Conservation (phyloP, 2,888 invertebrate species). For the Nyleta sp. region DNA sequence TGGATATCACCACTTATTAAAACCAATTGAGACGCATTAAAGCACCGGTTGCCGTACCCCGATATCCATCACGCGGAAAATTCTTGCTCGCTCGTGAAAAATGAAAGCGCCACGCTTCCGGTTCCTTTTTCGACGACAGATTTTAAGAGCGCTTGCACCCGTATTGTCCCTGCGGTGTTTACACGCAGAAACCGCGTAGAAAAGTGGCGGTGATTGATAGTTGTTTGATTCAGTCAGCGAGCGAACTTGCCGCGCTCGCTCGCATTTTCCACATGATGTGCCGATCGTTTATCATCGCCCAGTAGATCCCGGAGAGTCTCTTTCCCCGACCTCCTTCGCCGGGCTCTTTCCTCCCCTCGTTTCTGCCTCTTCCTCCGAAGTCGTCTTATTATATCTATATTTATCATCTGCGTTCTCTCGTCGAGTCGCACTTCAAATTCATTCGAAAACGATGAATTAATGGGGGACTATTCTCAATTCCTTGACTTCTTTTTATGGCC, state of each 20-base stretch:
- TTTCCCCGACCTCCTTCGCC: constrained; percentile 38
- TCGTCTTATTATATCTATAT: constrained; percentile 48
- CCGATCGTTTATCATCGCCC: constrained; percentile 76
- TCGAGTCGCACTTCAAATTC: constrained; percentile 35
- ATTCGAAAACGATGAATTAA: constrained; percentile 28
- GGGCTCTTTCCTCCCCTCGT: constrained; percentile 29
- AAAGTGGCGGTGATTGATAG: constrained; percentile 75
- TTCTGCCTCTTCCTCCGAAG: not conserved
- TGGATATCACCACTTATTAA: too few relatives aligned
- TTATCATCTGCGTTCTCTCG: constrained; percentile 29
- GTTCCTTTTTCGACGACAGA: constrained; percentile 48
- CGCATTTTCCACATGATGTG: constrained; percentile 78
- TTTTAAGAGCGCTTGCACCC: constrained; percentile 39
- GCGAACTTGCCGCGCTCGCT: constrained; percentile 70
- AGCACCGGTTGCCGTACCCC: too few relatives aligned
- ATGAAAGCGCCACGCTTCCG: constrained; percentile 4
- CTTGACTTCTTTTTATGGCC: too few relatives aligned
- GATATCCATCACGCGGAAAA: too few relatives aligned
- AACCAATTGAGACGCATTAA: too few relatives aligned
- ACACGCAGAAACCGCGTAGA: constrained; percentile 65
- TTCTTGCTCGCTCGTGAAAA: not conserved
- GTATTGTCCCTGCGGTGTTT: constrained; percentile 60
- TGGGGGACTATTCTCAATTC: too few relatives aligned
- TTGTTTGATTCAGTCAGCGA: constrained; percentile 78
- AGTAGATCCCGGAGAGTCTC: constrained; percentile 50